Base-by-base conservation (phyloP, 2,113 vertebrate genomes). In the Microtus montanus region DNA sequence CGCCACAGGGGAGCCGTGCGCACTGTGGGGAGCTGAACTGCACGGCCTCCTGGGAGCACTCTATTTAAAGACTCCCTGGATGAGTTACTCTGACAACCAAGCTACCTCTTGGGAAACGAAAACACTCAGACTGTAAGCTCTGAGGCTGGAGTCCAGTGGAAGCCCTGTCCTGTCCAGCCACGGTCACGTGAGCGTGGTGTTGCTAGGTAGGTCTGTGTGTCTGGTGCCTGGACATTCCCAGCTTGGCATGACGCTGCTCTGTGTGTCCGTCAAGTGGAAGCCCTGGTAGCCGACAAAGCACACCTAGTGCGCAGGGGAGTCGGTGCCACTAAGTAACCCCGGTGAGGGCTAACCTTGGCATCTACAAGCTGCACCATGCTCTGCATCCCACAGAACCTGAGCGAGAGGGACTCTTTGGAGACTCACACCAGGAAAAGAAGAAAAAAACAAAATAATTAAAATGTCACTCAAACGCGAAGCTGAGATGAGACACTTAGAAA, bases 381-480 rank as follows among this genome's bases (percentile, higher is more conserved):
- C 47, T 2, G n/a, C 7, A 90, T 49, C 90, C 85, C 91, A 20
- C 92, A 28, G 97, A 90, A 71, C 15, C 73, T 0, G 2, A 83
- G 92, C 75, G 93, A 91, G 95, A 33, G 94, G 93, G 94, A 3
- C 6, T 95, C 97, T 97, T 66, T 33, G 97, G 97, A 96, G 97
- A 98, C 91, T 98, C 97, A 97, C 96, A 94, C 89, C 1, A 94
- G 94, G 97, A 95, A 58, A 66, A 87, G 91, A 49, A 92, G 87
- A 93, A 95, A 8, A 96, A 97, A 97, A 71, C 96, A 52, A 97
- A 98, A 98, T 97, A 98, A 98, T 98, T 98, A 98, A 98, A 98
- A 98, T 98, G 98, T 98, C 98, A 98, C 96, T 98, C 98, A 98
- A 97, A 96, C 95, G 74, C 95, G 73, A 94, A 98, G 97, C 98